Base-by-base conservation (phyloP, 2,797 vertebrate species). In the Varecia variegata region DNA sequence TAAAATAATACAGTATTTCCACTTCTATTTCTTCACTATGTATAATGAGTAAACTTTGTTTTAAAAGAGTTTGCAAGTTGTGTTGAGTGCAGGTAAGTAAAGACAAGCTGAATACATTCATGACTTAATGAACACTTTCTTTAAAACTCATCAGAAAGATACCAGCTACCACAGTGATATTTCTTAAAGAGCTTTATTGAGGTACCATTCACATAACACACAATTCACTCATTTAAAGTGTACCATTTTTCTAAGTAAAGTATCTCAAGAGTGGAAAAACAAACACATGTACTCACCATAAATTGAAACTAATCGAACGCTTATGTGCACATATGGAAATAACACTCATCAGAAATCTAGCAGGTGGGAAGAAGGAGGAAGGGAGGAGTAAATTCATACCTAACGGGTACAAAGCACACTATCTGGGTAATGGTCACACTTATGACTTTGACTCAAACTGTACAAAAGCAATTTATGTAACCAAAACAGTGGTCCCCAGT, bases 81-180 rank as follows among this genome's bases (percentile, higher is more conserved):
- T 62, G n/a, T 25, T 60, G 32, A 79, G 10, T 52, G 8, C 58
- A 27, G 47, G 47, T 40, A n/a, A 76, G 86, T 20, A 70, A 45
- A 96, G 38, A 83, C 40, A 91, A 56, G 60, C 40, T 70, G 43
- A 91, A 86, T 43, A 84, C 54, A 88, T 56, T 77, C 20, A 77
- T 77, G 62, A 60, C 20, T 94, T 76, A 62, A 8, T 82, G 35
- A 82, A 20, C 65, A 60, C 20, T 52, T 58, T 15, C 25, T 87
- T 83, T 83, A 87, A 88, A 94, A 83, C n/a, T 83, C 58, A 91
- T 32, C 47, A 67, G 81, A 73, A 74, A 67, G 30, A 88, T 70
- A 82, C 25, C 60, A 77, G 50, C 43, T 45, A 81, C 25, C 43
- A 76, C 17, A 62, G 6, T 56, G 62, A 70, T 71, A 35, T 68